Evolutionary conservation across 2,888 invertebrate genomes (phyloP).

Genomic region (Nasonia oneida): DNA sequence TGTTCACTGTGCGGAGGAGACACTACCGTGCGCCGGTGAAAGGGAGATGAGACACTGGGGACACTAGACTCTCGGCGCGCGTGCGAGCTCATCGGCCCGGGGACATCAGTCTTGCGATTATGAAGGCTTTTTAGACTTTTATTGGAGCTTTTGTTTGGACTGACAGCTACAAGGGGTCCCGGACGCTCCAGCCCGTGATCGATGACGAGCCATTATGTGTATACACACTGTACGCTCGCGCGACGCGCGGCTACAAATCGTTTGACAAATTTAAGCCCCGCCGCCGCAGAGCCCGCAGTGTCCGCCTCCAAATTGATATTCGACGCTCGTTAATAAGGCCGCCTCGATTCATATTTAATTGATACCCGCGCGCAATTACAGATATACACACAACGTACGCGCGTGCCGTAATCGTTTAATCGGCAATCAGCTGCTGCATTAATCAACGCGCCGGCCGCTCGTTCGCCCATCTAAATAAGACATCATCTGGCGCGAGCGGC

Average conservation of each 20-base stretch:
- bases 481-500: constrained; percentile 4
- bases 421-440: constrained; percentile 15
- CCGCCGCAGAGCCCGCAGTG: not conserved
- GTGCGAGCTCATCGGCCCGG: not conserved
- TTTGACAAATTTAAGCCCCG: constrained; percentile 1
- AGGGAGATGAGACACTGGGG: constrained; percentile 45
- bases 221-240: too few species aligned
- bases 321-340: not conserved
- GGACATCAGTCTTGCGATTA: constrained; percentile 53
- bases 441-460: not conserved
- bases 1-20: not conserved
- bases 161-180: constrained; percentile 42
- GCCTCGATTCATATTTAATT: constrained; percentile 14
- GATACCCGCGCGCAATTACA: too few species aligned
- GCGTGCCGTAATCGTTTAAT: constrained; percentile 13
- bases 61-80: not conserved
- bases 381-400: not conserved
- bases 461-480: constrained; percentile 24
- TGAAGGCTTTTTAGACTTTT: constrained; percentile 43
- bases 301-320: not conserved
- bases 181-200: constrained; percentile 6
- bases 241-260: not conserved
- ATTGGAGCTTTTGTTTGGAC: constrained; percentile 31
- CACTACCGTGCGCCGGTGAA: constrained; percentile 19
- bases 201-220: not conserved